These are phyloP conservation scores for Tiaroga cobitis DNA, from an alignment of 2,797 vertebrate genomes.

Conservation along the genomic window DNA sequence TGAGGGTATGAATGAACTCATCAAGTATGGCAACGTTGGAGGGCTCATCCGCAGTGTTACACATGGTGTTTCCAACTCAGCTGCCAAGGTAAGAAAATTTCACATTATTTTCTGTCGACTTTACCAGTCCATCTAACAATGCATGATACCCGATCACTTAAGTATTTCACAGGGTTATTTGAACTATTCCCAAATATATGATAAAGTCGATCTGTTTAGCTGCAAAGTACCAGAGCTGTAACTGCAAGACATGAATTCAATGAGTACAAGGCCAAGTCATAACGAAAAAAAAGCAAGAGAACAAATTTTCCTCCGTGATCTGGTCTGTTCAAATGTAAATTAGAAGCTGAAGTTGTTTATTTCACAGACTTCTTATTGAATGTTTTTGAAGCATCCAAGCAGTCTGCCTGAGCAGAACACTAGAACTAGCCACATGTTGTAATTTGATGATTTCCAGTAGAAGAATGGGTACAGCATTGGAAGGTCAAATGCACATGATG, in stretches of 20 bases:
- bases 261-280: constrained; percentile 25
- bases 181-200: constrained; percentile 11
- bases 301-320: background rate
- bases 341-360: constrained; percentile 33
- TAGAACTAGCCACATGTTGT: constrained; percentile 28
- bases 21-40: constrained; percentile 95
- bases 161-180: constrained; percentile 15
- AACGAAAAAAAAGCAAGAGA: constrained; percentile 12
- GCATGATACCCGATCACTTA: background rate
- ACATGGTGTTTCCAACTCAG: constrained; percentile 96
- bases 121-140: background rate
- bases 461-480: constrained; percentile 19
- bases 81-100: constrained; percentile 89
- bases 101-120: background rate
- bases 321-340: constrained; percentile 25
- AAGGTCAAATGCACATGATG: constrained; percentile 15
- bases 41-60: constrained; percentile 96
- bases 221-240: constrained; percentile 29
- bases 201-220: constrained; percentile 13
- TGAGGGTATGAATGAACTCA: constrained; percentile 92
- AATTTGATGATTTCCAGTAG: constrained; percentile 46
- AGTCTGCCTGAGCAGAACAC: constrained; percentile 17
- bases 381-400: constrained; percentile 30
- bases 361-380: constrained; percentile 38
- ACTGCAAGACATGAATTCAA: constrained; percentile 13